These are phyloP conservation scores for Acheta domesticus DNA, from an alignment of 2,888 invertebrate genomes.

Conservation along the genomic window DNA sequence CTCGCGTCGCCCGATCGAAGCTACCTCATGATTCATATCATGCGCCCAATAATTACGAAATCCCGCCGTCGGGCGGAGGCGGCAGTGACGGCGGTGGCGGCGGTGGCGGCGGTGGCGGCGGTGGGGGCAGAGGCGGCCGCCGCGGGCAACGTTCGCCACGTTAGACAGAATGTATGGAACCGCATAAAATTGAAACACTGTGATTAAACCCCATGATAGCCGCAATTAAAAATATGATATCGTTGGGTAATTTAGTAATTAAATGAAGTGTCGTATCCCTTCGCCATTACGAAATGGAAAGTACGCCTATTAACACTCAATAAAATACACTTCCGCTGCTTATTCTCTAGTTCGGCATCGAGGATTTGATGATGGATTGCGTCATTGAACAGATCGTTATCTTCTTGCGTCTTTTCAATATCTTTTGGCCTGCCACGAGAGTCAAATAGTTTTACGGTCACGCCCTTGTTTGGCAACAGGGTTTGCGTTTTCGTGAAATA, in stretches of 20 bases:
- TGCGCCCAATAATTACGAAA: too few species aligned
- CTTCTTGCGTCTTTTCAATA: not conserved
- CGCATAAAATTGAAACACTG: not conserved
- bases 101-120: too few species aligned
- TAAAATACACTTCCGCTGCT: not conserved
- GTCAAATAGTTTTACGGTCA: too few species aligned
- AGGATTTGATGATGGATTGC: not conserved
- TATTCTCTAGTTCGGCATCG: not conserved
- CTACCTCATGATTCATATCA: too few species aligned
- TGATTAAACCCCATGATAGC: not conserved
- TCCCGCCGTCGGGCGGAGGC: too few species aligned
- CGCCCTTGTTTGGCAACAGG: too few species aligned
- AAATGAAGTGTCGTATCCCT: conserved; percentile 4
- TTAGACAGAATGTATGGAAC: not conserved
- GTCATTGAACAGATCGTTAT: not conserved
- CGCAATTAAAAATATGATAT: conserved; percentile 8
- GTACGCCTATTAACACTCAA: not conserved
- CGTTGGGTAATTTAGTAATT: not conserved
- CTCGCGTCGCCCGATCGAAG: too few species aligned
- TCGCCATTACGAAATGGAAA: not conserved
- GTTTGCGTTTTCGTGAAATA: too few species aligned
- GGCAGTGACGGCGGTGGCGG: too few species aligned
- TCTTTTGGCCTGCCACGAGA: not conserved
- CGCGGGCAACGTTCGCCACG: too few species aligned
- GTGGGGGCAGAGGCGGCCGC: too few species aligned